Percentiles rank a stretch among this genome's conserved stretches.
Conservation (phyloP, 2,888 invertebrate genomes). For the Villa cingulata region DNA sequence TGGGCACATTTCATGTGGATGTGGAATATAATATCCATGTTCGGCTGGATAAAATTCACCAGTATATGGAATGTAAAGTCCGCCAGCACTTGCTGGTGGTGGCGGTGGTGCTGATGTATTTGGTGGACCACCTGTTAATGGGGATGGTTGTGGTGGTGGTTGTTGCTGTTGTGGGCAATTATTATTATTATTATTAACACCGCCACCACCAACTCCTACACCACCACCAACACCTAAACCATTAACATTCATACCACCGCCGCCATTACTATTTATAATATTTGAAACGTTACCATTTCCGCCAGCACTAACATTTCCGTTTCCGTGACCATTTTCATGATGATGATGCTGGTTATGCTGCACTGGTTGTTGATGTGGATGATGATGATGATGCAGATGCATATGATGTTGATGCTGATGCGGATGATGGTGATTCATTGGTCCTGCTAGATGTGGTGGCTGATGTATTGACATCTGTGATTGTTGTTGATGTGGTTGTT, state of each 20-base stretch:
- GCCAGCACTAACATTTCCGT: background rate
- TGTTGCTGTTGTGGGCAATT: too few species aligned
- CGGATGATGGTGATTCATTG: constrained; percentile 16
- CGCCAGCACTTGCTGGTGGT: constrained; percentile 24
- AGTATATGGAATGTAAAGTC: constrained; percentile 33
- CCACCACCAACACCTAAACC: too few species aligned
- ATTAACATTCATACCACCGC: background rate
- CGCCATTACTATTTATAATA: background rate
- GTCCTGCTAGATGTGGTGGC: constrained; percentile 9
- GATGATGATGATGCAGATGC: constrained; percentile 13
- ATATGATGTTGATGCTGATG: constrained; percentile 7
- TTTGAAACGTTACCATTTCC: constrained; percentile 4
- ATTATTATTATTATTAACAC: too few species aligned
- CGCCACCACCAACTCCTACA: too few species aligned
- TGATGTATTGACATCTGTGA: background rate
- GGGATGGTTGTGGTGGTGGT: too few species aligned
- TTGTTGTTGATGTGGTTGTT: constrained; percentile 1
- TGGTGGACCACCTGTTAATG: constrained; percentile 11
- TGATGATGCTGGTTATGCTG: too few species aligned
- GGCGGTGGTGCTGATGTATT: constrained; percentile 11
- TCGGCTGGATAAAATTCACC: constrained; percentile 34
- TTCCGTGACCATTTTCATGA: constrained; percentile 9
- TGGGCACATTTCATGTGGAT: constrained; percentile 40
- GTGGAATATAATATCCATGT: constrained; percentile 31
- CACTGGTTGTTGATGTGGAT: background rate